Evolutionary conservation across 2,888 invertebrate species (phyloP), one percentile per base, ranked within the genome.

Genomic region (Cheilosia pagana): DNA sequence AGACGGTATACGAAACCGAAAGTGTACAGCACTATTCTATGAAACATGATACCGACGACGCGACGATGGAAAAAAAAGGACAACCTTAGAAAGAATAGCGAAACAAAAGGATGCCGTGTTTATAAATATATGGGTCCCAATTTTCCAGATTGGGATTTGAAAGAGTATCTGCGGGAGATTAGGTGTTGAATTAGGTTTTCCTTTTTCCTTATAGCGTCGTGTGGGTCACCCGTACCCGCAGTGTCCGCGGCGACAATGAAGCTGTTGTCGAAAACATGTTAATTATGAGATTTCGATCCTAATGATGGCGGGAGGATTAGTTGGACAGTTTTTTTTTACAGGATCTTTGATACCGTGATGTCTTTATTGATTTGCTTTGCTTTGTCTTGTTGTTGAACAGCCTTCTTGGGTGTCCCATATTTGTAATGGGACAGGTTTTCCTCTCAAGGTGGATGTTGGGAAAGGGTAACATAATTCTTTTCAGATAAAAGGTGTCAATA

Each of bases 221-320:
- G 74, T 68, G 52, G 68, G 62, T 74, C 35, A 12, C 12, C 35
- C 12, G 10, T 43, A 53, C 39, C 39, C 48, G n/a, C n/a, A 52
- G 2, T 39, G 39, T 28, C 59, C n/a, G 16, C n/a, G 45, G 72
- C 25, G 48, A 72, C 45, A 50, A 75, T 79, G 53, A 31, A 53
- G 65, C 16, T 52, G 72, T 78, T 62, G 68, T 57, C 39, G 45
- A 68, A 74, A 83, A 83, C 78, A 78, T 74, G 78, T 83, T 83
- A 83, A 83, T 79, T 78, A 79, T 79, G 63, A 53, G 83, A 79
- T 83, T 48, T 65, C 19, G 63, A 83, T 83, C 45, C 78, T 48
- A 65, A 70, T 52, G 70, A 81, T 70, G 62, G 52, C 71, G 71
- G 50, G 60, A 63, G 78, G 83, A 83, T 79, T 83, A 65, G 70